Conservation (phyloP, 2,888 invertebrate species). For the Caenorhabditis sp. region DNA sequence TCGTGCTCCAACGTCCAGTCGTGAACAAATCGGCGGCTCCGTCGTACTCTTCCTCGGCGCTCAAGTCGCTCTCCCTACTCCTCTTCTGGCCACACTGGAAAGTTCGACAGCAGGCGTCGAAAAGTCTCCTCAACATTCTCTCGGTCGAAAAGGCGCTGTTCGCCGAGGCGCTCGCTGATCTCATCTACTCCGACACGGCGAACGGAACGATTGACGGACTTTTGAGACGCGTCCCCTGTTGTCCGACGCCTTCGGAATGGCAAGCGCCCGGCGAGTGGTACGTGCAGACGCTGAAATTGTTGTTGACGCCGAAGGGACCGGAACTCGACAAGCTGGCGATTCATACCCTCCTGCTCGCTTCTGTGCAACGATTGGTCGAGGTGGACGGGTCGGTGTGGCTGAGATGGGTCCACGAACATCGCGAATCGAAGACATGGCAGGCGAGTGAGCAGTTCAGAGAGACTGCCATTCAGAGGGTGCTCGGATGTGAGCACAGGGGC, state of each 20-base stretch:
- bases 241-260: constrained; percentile 28
- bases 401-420: constrained; percentile 65
- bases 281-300: constrained; percentile 32
- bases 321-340: constrained; percentile 62
- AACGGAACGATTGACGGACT: constrained; percentile 53
- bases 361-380: constrained; percentile 65
- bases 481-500: constrained; percentile 50
- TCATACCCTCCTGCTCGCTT: constrained; percentile 63
- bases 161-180: constrained; percentile 59
- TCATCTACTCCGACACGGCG: constrained; percentile 56
- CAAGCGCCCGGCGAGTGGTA: constrained; percentile 60
- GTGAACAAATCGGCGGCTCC: constrained; percentile 34
- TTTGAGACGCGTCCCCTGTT: constrained; percentile 30
- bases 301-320: constrained; percentile 46
- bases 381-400: constrained; percentile 73
- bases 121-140: constrained; percentile 47
- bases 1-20: constrained; percentile 37
- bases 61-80: constrained; percentile 48
- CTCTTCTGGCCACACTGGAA: constrained; percentile 66
- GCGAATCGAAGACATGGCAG: constrained; percentile 59
- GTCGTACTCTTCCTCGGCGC: constrained; percentile 19
- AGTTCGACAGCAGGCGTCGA: constrained; percentile 54
- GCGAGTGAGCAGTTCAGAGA: constrained; percentile 57
- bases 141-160: constrained; percentile 44
- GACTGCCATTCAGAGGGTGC: constrained; percentile 52